Base-by-base conservation (phyloP, 2,797 vertebrate genomes). In the Phaenicophaeus curvirostris region DNA sequence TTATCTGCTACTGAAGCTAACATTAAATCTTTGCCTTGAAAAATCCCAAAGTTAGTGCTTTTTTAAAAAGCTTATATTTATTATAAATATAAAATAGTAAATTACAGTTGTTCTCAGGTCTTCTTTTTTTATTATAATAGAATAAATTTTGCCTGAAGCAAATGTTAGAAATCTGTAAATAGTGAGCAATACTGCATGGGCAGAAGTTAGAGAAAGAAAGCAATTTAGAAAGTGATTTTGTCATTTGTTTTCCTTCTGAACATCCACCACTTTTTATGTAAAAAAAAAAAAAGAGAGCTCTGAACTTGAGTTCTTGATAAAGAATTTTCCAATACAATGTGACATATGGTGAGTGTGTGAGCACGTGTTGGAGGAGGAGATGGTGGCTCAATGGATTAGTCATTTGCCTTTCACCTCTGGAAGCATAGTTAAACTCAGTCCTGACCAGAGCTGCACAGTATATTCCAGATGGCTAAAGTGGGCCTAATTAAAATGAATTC, bases 401-500 rank as follows among this genome's bases (percentile, higher is more conserved):
- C 67, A 90, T 67, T 88, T 95, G 81, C 92, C 93, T 96, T 96
- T 90, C 77, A 96, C 90, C 91, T 96, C 85, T 94, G 92, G 90
- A 96, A 92, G 87, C 57, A 94, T 55, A 95, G 51, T 91, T 93
- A 94, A 95, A 97, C 89, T 95, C 82, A 63, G 63, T 57, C 86
- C 83, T 65, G 54, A 90, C 83, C 85, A 90, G 95, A 96, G 77
- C 48, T 35, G 39, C 86, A 46, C 75, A 94, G 85, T 78, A 61
- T 93, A 95, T 95, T 96, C 95, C 96, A 96, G 95, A 96, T 97
- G 95, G 92, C 92, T 96, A 90, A 93, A 95, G 80, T 80, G 62
- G 91, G 82, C 84, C 94, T 96, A 95, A 95, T 96, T 96, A 96
- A 95, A 95, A 95, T 87, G 54, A 96, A 94, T 94, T 91, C 92